These are phyloP conservation scores for Hirtodrosophila cameraria DNA, from an alignment of 2,888 invertebrate species.

Conservation along the genomic window DNA sequence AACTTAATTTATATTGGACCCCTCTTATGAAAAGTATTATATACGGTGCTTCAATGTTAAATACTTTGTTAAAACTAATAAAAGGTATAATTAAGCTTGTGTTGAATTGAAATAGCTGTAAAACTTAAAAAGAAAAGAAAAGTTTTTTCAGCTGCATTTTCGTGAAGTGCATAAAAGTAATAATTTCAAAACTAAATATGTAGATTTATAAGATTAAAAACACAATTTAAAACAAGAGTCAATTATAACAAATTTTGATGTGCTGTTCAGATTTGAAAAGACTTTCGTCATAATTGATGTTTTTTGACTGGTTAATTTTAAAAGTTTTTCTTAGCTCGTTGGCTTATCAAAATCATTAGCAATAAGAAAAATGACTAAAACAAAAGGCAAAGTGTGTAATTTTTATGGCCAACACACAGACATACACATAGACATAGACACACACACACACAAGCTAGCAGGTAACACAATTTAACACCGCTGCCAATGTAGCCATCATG, in stretches of 20 bases:
- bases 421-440: neutral
- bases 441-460: constrained; percentile 2
- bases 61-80: no score
- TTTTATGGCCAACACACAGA: constrained; percentile 53
- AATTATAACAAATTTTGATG: neutral
- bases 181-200: no score
- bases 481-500: constrained; percentile 76
- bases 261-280: neutral
- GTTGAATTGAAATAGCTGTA: no score
- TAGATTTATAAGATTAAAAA: no score
- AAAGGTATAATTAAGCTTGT: no score
- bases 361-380: constrained; percentile 58
- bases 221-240: neutral
- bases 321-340: constrained; percentile 31
- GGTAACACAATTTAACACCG: constrained; percentile 67
- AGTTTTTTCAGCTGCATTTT: no score
- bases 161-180: constrained; percentile 3
- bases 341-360: constrained; percentile 58
- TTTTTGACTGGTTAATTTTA: constrained; percentile 37
- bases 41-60: no score
- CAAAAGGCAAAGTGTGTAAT: constrained; percentile 62
- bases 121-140: no score
- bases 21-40: no score
- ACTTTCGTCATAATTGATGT: constrained; percentile 36
- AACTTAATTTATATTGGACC: no score